A percentile compares a stretch with the other conserved stretches of the same genome.
phyloP scores from a whole-genome alignment of 2,797 vertebrate genomes.

The Eulemur coronatus region DNA sequence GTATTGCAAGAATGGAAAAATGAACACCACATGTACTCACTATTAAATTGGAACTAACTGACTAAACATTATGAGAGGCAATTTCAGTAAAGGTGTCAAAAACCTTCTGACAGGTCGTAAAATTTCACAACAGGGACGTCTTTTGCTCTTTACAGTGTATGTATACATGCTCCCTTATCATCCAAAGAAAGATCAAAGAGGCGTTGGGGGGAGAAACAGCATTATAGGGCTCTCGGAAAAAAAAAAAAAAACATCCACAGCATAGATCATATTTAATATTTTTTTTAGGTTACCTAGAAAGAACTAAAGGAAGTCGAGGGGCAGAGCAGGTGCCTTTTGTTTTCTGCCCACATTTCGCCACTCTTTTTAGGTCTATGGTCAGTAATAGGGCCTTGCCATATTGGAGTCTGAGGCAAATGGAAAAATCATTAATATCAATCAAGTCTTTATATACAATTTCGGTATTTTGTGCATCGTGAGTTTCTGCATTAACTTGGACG shows the following conservation, averaged over 20 bases:
- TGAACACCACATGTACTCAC: too few relatives aligned
- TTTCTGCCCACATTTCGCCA: neutral
- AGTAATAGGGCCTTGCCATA: neutral
- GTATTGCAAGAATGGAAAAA: too few relatives aligned
- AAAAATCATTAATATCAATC: neutral
- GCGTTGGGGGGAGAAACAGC: neutral
- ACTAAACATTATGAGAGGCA: neutral
- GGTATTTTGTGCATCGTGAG: neutral
- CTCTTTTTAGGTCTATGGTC: too few relatives aligned
- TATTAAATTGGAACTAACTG: too few relatives aligned
- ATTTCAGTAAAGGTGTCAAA: neutral
- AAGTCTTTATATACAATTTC: neutral
- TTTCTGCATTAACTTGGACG: neutral
- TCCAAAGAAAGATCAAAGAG: neutral
- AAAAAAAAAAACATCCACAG: neutral
- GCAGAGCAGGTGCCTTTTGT: neutral
- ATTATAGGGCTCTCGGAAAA: neutral
- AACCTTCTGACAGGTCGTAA: neutral
- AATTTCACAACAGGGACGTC: neutral
- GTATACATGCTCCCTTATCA: neutral
- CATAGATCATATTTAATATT: neutral
- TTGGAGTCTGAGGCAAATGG: neutral
- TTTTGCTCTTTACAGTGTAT: neutral
- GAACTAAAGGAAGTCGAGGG: neutral
- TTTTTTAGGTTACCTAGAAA: neutral